Percentiles rank a stretch among this genome's conserved stretches.
Evolutionary conservation across 2,888 invertebrate genomes (phyloP).

Genomic region (Torymus aiolomorphi): DNA sequence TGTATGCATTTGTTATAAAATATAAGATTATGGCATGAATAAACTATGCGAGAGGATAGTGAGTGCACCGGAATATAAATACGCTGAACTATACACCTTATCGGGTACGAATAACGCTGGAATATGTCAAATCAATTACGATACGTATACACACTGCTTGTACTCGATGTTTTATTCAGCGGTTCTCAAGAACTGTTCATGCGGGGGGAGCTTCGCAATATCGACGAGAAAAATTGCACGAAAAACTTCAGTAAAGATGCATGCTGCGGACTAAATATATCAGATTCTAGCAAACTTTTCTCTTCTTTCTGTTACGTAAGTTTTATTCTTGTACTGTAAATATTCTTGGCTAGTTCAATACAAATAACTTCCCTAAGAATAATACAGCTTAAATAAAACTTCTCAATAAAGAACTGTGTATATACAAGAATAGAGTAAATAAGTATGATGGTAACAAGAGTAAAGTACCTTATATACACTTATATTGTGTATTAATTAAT

Average conservation of each 20-base stretch:
- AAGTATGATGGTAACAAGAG: no score
- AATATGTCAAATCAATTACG: constrained; percentile 54
- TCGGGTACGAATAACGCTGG: constrained; percentile 24
- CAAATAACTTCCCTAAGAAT: constrained; percentile 4
- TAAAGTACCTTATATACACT: no score
- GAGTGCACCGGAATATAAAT: constrained; percentile 1
- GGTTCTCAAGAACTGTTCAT: constrained; percentile 31
- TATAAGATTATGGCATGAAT: constrained; percentile 2
- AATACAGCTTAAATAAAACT: background rate
- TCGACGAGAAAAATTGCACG: constrained; percentile 18
- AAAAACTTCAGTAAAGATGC: background rate
- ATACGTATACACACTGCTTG: background rate
- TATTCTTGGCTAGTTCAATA: background rate
- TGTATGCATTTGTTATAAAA: no score
- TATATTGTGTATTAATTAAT: no score
- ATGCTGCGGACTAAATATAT: constrained; percentile 23
- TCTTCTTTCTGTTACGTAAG: background rate
- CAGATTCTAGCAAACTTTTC: constrained; percentile 10
- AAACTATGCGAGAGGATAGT: background rate
- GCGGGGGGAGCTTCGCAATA: background rate
- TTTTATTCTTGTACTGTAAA: constrained; percentile 5
- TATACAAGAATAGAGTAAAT: no score
- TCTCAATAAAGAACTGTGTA: no score
- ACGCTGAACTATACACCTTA: constrained; percentile 7
- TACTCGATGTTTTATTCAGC: constrained; percentile 47